Evolutionary conservation across 64 coral and sea anemone species (phyloP), one percentile per base, ranked within the genome.

Genomic region (Montipora foliosa): DNA sequence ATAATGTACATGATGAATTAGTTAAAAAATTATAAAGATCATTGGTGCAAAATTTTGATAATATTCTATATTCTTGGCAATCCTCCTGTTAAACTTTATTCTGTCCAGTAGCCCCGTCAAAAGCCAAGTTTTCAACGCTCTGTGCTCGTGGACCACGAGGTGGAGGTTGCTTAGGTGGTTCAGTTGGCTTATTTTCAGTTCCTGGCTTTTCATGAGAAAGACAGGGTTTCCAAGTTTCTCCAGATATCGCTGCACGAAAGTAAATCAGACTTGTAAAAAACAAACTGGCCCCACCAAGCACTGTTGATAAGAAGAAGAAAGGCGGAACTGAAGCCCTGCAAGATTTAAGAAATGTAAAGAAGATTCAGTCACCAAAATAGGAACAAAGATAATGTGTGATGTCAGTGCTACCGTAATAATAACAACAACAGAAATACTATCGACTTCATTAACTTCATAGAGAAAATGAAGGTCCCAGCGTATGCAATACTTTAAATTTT

Each of bases 191-290:
- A 8, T 44, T 90, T 8, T 60, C 37, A 8, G 13, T 79, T n/a
- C 48, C 81, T 29, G 96, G 10, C 58, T 94, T 91, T 5, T 80
- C 24, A 2, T 88, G 85, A 15, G 72, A 68, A 6, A 88, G 21
- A 57, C 94, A 96, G 37, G 97, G 97, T 76, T 99, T 95, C 97
- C 97, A 99, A 51, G 88, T 95, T 52, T 99, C 97, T 13, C 97
- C 97, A 60, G 97, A 91, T 49, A 99, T 75, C 49, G 94, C 97
- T 44, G 97, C 97, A 89, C 95, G 88, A n/a, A 99, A 89, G 79
- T 99, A 99, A 81, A 99, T 99, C 47, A 99, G 82, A 80, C 97
- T 99, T 84, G 97, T 96, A 50, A 99, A 94, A 46, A 96, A 87
- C 78, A 99, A 79, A 14, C 91, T 95, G 72, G 90, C 93, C 14